Conservation (phyloP, 2,888 invertebrate genomes). For the Octodonta nipae region DNA sequence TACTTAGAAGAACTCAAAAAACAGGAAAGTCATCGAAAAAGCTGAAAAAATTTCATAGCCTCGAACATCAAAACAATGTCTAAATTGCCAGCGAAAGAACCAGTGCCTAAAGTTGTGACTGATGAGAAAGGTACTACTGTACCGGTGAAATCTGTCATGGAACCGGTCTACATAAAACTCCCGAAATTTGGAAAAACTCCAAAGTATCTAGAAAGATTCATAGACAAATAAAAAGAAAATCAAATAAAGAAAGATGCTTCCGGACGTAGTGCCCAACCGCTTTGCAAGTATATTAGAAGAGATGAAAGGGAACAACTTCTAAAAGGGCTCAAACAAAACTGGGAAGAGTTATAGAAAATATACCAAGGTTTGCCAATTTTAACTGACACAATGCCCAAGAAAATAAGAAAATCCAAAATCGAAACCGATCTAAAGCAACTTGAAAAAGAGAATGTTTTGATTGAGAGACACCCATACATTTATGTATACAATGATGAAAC, state of each 20-base stretch:
- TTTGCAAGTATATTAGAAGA: constrained; percentile 47
- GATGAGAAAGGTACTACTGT: constrained; percentile 50
- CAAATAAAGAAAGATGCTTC: constrained; percentile 26
- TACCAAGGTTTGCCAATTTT: constrained; percentile 72
- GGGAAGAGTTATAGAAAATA: constrained; percentile 64
- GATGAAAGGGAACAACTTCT: constrained; percentile 49
- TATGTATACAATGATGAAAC: constrained; percentile 56
- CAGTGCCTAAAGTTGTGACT: constrained; percentile 46
- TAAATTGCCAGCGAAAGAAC: constrained; percentile 41
- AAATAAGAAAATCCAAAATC: constrained; percentile 61
- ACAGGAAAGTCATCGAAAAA: constrained; percentile 17
- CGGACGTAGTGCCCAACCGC: constrained; percentile 37
- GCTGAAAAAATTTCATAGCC: constrained; percentile 40
- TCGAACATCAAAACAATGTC: constrained; percentile 48
- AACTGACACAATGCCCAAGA: constrained; percentile 77
- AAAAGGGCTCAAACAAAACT: constrained; percentile 60
- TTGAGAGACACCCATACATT: constrained; percentile 72
- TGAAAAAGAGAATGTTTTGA: constrained; percentile 71
- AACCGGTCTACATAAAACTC: constrained; percentile 49
- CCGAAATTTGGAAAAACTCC: constrained; percentile 61
- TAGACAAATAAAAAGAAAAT: constrained; percentile 24
- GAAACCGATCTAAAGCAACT: constrained; percentile 65
- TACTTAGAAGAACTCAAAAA: constrained; percentile 18
- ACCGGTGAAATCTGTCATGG: constrained; percentile 46
- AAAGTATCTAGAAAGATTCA: constrained; percentile 43